phyloP scores from a whole-genome alignment of 2,888 invertebrate genomes.

The Dascillus cervinus region DNA sequence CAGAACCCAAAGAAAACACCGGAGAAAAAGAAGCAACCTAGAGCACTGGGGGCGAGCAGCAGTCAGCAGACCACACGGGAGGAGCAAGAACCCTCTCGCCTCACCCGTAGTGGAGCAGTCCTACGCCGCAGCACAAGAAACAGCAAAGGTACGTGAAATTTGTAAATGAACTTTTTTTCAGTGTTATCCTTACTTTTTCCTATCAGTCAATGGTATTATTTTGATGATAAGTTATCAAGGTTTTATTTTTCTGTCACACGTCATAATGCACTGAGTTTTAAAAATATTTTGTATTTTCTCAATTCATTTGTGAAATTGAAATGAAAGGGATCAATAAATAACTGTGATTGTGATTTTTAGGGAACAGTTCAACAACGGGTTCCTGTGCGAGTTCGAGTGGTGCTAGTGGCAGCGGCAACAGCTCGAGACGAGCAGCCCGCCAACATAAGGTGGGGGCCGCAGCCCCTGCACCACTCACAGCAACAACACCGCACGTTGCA shows the following conservation, averaged over 20 bases:
- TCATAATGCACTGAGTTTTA: not conserved
- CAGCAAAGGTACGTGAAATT: conserved; percentile 37
- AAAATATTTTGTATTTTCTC: not conserved
- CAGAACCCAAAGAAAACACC: conserved; percentile 27
- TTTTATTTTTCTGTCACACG: too few relatives aligned
- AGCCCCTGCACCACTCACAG: conserved; percentile 32
- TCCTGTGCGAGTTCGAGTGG: conserved; percentile 56
- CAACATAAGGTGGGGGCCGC: conserved; percentile 40
- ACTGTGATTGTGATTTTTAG: not conserved
- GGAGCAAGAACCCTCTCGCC: conserved; percentile 48
- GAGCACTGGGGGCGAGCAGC: conserved; percentile 50
- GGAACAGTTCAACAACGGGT: conserved; percentile 49
- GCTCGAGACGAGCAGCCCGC: conserved; percentile 38
- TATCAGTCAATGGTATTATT: not conserved
- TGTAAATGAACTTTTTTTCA: not conserved
- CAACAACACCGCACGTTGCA: conserved; percentile 25
- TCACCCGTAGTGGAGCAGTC: conserved; percentile 46
- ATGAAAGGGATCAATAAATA: not conserved
- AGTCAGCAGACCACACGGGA: conserved; percentile 37
- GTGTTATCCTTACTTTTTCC: not conserved
- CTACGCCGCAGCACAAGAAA: conserved; percentile 46
- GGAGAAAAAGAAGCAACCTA: conserved; percentile 37
- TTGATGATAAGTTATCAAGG: not conserved
- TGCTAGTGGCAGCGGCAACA: conserved; percentile 45
- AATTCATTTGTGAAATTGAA: not conserved